Evolutionary conservation across 2,888 invertebrate species (phyloP).

Genomic region (Molorchus minor): DNA sequence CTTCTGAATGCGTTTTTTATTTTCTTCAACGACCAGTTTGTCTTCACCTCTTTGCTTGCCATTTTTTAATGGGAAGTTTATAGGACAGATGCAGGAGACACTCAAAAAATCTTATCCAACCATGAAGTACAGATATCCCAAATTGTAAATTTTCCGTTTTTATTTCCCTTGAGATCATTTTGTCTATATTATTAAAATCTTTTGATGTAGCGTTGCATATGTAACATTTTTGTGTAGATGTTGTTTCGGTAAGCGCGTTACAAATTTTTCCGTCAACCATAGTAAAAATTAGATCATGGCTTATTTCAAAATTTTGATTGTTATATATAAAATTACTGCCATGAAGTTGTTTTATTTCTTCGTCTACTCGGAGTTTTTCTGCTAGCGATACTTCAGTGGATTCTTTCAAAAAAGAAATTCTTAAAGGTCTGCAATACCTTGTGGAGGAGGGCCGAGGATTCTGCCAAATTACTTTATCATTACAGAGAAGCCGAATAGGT

Average conservation of each 20-base stretch:
- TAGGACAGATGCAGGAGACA: not conserved
- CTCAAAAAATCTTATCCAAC: constrained; percentile 3
- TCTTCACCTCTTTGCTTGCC: too few relatives aligned
- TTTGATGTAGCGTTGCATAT: constrained; percentile 38
- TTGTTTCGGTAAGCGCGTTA: constrained; percentile 36
- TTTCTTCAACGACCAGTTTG: too few relatives aligned
- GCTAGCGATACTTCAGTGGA: not conserved
- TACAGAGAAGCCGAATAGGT: not conserved
- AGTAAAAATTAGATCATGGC: constrained; percentile 32
- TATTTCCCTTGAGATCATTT: constrained; percentile 11
- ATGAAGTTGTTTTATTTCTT: not conserved
- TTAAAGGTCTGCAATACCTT: not conserved
- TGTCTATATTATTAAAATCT: constrained; percentile 38
- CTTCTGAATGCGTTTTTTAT: too few relatives aligned
- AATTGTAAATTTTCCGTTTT: not conserved
- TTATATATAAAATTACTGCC: not conserved
- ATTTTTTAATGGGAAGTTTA: not conserved
- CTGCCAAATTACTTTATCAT: not conserved
- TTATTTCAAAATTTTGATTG: not conserved
- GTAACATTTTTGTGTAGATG: constrained; percentile 37
- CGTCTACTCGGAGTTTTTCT: not conserved
- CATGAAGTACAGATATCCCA: constrained; percentile 2
- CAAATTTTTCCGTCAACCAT: constrained; percentile 50
- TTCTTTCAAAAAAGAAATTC: not conserved
- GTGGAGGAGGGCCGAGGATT: constrained; percentile 9